phyloP scores from a whole-genome alignment of 2,888 invertebrate genomes.

The Nomada ferruginata region DNA sequence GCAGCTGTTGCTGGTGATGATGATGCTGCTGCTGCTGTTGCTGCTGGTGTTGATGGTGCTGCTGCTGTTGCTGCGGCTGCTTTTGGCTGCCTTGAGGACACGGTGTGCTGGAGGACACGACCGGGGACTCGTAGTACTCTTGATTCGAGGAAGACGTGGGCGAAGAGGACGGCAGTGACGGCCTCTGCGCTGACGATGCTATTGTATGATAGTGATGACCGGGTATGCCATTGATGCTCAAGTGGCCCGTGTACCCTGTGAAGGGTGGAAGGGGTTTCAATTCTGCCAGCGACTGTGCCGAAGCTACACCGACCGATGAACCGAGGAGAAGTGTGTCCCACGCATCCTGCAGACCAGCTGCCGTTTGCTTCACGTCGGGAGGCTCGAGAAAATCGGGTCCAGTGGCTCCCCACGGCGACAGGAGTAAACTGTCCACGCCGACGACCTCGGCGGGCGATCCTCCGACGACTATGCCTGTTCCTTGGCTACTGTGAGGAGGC shows the following conservation, averaged over 20 bases:
- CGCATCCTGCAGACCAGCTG: conserved; percentile 86
- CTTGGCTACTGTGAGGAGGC: conserved; percentile 82
- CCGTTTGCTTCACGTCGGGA: conserved; percentile 80
- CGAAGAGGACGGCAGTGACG: conserved; percentile 81
- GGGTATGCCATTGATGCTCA: conserved; percentile 94
- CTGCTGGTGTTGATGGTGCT: conserved; percentile 88
- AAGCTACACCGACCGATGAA: conserved; percentile 85
- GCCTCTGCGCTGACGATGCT: conserved; percentile 85
- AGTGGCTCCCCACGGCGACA: conserved; percentile 79
- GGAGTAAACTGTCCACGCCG: conserved; percentile 79
- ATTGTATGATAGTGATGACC: conserved; percentile 95
- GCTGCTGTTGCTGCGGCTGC: conserved; percentile 73
- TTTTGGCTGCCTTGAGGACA: conserved; percentile 80
- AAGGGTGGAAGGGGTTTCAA: conserved; percentile 94
- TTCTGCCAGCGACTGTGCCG: conserved; percentile 90
- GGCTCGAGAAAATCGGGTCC: conserved; percentile 75
- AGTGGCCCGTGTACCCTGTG: conserved; percentile 93
- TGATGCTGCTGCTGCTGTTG: conserved; percentile 84
- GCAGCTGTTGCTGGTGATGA: conserved; percentile 86
- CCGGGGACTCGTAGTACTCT: conserved; percentile 83
- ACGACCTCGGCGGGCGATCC: conserved; percentile 80
- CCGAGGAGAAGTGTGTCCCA: conserved; percentile 88
- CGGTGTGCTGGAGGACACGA: conserved; percentile 85
- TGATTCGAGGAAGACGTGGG: conserved; percentile 82
- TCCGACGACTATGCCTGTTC: conserved; percentile 77